phyloP scores from a whole-genome alignment of 2,797 vertebrate species.

The Xerus rutilus region DNA sequence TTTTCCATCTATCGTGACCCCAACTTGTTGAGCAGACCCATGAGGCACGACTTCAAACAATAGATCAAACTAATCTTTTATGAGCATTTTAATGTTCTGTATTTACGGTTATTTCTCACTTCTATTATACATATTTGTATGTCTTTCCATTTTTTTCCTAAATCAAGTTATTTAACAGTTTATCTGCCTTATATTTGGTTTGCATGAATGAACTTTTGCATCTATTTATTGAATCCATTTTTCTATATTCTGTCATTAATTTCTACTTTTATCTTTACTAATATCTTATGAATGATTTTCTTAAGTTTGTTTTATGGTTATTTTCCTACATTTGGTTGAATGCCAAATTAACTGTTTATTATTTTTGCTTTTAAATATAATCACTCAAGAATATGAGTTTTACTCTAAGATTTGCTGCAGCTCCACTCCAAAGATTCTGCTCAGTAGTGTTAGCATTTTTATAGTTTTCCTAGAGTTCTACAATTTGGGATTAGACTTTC shows the following conservation, averaged over 20 bases:
- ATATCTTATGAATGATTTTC: background rate
- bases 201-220: background rate
- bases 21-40: no score
- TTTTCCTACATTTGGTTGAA: background rate
- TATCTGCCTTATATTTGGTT: background rate
- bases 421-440: background rate
- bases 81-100: background rate
- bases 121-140: background rate
- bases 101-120: background rate
- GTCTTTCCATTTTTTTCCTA: background rate
- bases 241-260: background rate
- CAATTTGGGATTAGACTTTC: background rate
- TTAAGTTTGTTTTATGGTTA: background rate
- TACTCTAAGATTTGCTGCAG: background rate
- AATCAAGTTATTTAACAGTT: background rate
- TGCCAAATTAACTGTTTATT: background rate
- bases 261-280: background rate
- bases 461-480: background rate
- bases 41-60: no score
- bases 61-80: background rate
- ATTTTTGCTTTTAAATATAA: background rate
- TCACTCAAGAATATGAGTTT: background rate
- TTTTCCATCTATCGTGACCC: no score
- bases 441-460: background rate
- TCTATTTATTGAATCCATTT: background rate